Evolutionary conservation across 1,140 invertebrate species (phyloP).

Genomic region (Sitophilus oryzae): DNA sequence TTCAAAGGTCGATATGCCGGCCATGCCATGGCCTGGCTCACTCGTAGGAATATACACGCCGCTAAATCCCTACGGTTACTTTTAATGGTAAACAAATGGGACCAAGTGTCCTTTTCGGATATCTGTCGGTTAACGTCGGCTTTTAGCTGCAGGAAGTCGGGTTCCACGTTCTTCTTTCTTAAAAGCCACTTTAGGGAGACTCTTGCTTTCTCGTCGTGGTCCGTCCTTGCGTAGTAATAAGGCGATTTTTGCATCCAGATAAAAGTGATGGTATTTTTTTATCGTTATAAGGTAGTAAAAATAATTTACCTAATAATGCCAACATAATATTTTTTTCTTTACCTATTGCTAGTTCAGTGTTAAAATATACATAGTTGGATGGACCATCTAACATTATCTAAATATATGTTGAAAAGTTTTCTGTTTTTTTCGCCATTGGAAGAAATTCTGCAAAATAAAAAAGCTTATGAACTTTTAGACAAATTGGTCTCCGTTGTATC

Average conservation of each 20-base stretch:
- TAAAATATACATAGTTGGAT: no score
- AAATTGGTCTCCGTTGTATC: no score
- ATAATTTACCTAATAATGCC: no score
- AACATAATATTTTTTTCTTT: no score
- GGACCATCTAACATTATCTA: no score
- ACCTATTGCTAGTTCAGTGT: no score
- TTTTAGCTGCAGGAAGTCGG: constrained; percentile 30
- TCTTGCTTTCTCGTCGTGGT: constrained; percentile 28
- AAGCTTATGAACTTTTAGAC: no score
- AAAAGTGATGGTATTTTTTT: no score
- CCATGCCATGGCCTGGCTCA: constrained; percentile 31
- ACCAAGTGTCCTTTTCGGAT: constrained; percentile 27
- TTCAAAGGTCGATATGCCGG: constrained; percentile 29
- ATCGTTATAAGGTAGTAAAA: no score
- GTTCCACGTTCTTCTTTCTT: constrained; percentile 28
- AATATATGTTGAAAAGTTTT: no score
- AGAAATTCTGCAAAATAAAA: no score
- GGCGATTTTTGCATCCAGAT: constrained; percentile 38
- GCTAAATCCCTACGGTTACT: constrained; percentile 34
- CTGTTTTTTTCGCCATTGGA: no score
- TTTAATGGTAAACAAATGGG: constrained; percentile 28
- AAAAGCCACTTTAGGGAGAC: constrained; percentile 46
- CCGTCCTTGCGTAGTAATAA: constrained; percentile 35
- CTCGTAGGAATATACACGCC: constrained; percentile 29
- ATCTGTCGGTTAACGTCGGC: constrained; percentile 31